These are phyloP conservation scores for Aramus guarauna DNA, from an alignment of 2,113 vertebrate genomes.

Conservation along the genomic window DNA sequence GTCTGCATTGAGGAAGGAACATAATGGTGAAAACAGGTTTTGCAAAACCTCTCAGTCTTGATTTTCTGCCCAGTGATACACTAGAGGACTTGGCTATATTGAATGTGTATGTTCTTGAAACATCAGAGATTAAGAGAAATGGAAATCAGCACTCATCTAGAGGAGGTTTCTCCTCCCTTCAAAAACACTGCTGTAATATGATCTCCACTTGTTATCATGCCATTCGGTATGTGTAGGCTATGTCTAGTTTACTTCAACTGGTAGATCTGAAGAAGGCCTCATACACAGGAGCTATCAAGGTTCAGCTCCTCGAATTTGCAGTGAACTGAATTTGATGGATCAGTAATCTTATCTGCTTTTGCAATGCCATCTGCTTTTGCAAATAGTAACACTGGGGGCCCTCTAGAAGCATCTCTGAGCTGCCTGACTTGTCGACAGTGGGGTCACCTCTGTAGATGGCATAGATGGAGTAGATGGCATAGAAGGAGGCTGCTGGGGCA, in stretches of 20 bases:
- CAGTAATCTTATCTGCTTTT: background rate
- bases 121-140: background rate
- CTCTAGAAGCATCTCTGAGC: background rate
- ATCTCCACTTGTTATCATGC: background rate
- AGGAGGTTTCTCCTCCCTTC: background rate
- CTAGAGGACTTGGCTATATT: background rate
- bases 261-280: background rate
- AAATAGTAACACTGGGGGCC: background rate
- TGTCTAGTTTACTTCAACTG: background rate
- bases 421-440: background rate
- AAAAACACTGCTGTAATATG: background rate
- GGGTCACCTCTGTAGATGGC: background rate
- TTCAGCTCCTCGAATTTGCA: background rate
- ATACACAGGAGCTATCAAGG: background rate
- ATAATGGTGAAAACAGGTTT: slow-evolving; percentile 20
- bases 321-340: background rate
- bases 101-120: background rate
- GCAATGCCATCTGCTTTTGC: background rate
- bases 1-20: background rate
- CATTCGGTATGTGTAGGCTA: background rate
- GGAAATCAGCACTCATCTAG: background rate
- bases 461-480: background rate
- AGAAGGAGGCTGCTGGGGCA: background rate
- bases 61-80: background rate
- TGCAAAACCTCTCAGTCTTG: background rate